Percentiles rank a stretch among this genome's conserved stretches.
Evolutionary conservation across 2,888 invertebrate genomes (phyloP).

Genomic region (Acrobasis consociella): DNA sequence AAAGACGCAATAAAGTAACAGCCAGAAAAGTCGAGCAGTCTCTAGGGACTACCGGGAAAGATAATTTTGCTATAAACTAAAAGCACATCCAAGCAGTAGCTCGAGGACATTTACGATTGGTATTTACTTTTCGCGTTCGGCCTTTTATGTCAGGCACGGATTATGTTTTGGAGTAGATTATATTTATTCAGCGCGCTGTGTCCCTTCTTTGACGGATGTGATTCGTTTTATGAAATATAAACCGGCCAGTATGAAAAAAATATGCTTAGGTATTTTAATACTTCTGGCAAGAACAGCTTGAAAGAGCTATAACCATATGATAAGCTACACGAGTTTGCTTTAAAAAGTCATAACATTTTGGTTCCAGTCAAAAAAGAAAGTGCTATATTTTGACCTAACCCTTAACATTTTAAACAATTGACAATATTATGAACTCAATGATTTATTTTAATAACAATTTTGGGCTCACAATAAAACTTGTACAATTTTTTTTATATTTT

Average conservation of each 20-base stretch:
- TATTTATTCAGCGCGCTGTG: conserved; percentile 12
- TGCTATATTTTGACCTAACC: no score
- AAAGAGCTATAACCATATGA: no score
- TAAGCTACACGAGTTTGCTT: no score
- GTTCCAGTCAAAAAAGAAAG: no score
- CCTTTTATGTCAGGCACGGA: conserved; percentile 8
- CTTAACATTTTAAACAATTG: no score
- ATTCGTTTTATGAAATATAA: neutral
- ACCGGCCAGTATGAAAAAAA: neutral
- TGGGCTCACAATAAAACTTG: no score
- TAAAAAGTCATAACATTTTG: no score
- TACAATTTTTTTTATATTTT: no score
- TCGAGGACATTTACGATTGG: neutral
- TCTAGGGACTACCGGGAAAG: neutral
- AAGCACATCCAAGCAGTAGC: neutral
- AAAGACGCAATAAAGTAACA: neutral
- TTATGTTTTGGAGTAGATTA: conserved; percentile 5
- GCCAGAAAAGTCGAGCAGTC: neutral
- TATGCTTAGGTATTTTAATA: no score
- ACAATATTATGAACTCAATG: no score
- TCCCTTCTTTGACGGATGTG: neutral
- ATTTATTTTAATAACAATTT: no score
- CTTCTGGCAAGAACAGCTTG: no score
- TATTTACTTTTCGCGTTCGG: conserved; percentile 3
- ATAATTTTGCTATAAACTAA: neutral